Conservation (phyloP, 2,797 vertebrate genomes). For the Pseudotriccus pelzelni region DNA sequence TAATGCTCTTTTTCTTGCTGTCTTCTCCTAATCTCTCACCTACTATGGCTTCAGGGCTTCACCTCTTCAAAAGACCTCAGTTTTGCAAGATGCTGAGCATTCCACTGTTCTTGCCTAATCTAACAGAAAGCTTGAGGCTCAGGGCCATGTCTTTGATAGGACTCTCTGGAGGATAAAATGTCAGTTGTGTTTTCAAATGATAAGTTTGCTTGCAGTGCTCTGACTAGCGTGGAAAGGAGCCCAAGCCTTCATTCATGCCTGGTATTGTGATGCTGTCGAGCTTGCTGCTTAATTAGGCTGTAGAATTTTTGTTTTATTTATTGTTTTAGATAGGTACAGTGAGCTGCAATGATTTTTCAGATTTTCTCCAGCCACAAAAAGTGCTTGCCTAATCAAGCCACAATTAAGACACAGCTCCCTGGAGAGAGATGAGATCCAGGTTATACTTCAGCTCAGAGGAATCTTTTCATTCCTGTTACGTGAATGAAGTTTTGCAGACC, state of each 20-base stretch:
- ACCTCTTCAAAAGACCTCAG: not conserved
- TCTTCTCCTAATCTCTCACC: not conserved
- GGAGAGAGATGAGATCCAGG: not conserved
- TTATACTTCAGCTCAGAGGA: not conserved
- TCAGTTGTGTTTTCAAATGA: not conserved
- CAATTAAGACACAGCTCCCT: not conserved
- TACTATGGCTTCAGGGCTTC: not conserved
- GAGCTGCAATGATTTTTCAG: not conserved
- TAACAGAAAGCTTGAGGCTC: not conserved
- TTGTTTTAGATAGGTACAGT: not conserved
- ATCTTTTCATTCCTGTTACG: not conserved
- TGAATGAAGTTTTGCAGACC: not conserved
- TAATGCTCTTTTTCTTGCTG: not conserved
- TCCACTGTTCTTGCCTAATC: not conserved
- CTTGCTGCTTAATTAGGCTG: not conserved
- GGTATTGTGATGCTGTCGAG: not conserved
- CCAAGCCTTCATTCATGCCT: not conserved
- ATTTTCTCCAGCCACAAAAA: not conserved
- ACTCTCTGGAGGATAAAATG: not conserved
- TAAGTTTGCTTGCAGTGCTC: not conserved
- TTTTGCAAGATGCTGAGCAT: not conserved
- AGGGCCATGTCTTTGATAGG: not conserved
- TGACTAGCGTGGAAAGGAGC: not conserved
- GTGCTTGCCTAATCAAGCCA: not conserved
- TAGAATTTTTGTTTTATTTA: not conserved